Evolutionary conservation across 2,888 invertebrate species (phyloP).

Genomic region (Sesamia inferens): DNA sequence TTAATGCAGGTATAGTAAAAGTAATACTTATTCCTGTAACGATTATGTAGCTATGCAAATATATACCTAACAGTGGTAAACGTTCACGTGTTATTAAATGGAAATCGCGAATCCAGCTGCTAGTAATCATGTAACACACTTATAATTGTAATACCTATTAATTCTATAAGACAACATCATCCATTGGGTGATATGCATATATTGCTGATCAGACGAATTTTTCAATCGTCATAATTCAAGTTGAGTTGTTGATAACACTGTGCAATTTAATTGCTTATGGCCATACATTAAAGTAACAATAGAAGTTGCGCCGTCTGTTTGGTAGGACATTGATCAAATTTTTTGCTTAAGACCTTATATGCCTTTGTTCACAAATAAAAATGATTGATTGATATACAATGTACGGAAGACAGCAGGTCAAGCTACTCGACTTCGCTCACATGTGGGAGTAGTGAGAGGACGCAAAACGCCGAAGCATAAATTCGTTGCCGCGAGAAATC

Average conservation of each 20-base stretch:
- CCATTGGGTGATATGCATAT: neutral
- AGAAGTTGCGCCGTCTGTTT: no score
- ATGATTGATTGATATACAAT: neutral
- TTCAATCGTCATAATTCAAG: neutral
- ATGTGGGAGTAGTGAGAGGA: no score
- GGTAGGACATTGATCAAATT: no score
- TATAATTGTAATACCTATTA: neutral
- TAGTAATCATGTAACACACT: neutral
- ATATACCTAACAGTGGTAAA: neutral
- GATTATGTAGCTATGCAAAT: neutral
- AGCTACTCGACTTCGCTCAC: no score
- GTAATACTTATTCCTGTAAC: neutral
- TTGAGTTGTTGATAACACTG: neutral
- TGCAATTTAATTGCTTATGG: neutral
- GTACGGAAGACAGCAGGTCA: no score
- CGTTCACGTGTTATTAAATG: neutral
- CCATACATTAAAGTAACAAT: neutral
- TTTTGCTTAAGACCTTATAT: no score
- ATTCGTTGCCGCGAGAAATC: no score
- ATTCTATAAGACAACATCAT: neutral
- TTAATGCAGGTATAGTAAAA: conserved; percentile 46
- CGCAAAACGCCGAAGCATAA: no score
- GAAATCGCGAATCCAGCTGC: neutral
- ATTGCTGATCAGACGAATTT: neutral
- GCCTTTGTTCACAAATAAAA: no score